Base-by-base conservation (phyloP, 2,888 invertebrate genomes). In the Hemistola chrysoprasaria region DNA sequence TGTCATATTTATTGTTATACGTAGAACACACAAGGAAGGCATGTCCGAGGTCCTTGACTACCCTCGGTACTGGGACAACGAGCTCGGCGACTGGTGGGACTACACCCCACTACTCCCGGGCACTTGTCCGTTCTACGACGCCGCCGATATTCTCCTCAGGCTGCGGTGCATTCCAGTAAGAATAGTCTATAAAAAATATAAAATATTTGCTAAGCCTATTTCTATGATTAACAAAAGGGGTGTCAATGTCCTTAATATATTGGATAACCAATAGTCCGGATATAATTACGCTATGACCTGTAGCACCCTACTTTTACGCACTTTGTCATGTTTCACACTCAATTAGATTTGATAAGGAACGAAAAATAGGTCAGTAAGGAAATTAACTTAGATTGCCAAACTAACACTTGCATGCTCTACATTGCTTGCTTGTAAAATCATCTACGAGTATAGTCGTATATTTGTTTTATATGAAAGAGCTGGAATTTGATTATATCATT, bases 61-160 rank as follows among this genome's bases (percentile, higher is more conserved):
- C 6, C 56, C 65, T 0, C 70, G 79, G 0, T 27, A 42, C 0
- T 87, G 87, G 87, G 79, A 74, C 26, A 47, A 50, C 0, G 88
- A 88, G 52, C 71, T 88, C 0, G 87, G 87, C 0, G 87, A 87
- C 54, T 88, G 87, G 86, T 88, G 86, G 86, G 83, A 84, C 42
- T 39, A 52, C 3, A 75, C 83, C 0, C 81, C 79, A 0, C 35
- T 85, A 0, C 52, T 76, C 20, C 72, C 79, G 0, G 71, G 70
- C 6, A 73, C 66, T 52, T 79, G 65, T 46, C 59, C 47, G 0
- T 85, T 71, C 49, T 79, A 70, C 30, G 74, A 78, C n/a, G 79
- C 82, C 0, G 78, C 85, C 20, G 88, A 87, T 36, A 52, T 86
- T 1, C 60, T 88, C 8, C 60, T 88, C 0, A 64, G 88, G 35